These are phyloP conservation scores for Atherinosoma microstoma DNA, from an alignment of 2,797 vertebrate species.

Conservation along the genomic window DNA sequence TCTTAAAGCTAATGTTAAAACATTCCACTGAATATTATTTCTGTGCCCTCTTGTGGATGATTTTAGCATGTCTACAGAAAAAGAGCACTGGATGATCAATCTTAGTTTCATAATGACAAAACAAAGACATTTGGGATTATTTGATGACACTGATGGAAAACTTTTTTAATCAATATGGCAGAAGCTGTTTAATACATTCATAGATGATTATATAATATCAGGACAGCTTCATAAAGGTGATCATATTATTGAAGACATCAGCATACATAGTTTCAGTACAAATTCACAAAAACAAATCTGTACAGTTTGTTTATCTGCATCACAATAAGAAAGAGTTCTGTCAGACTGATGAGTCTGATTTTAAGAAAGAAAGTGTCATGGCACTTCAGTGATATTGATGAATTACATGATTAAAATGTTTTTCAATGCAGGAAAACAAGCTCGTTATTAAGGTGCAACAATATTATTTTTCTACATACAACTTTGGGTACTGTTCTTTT, in stretches of 20 bases:
- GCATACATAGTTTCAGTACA: neutral
- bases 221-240: constrained; percentile 2
- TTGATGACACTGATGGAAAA: neutral
- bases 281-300: constrained; percentile 6
- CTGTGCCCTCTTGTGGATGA: neutral
- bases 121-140: neutral
- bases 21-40: neutral
- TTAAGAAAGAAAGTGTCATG: constrained; percentile 1
- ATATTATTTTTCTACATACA: neutral
- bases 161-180: neutral
- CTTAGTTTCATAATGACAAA: neutral
- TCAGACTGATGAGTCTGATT: constrained; percentile 4
- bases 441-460: constrained; percentile 11
- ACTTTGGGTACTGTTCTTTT: neutral
- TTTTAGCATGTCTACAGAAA: neutral
- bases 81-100: neutral
- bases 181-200: constrained; percentile 22
- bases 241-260: constrained; percentile 4
- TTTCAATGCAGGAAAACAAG: constrained; percentile 10
- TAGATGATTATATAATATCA: constrained; percentile 9
- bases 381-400: neutral
- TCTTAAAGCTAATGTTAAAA: neutral
- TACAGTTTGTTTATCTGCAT: constrained; percentile 3
- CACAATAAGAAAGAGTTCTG: constrained; percentile 1
- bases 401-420: constrained; percentile 4